Evolutionary conservation across 1,140 invertebrate genomes (phyloP).

Genomic region (Teleopsis dalmanni): DNA sequence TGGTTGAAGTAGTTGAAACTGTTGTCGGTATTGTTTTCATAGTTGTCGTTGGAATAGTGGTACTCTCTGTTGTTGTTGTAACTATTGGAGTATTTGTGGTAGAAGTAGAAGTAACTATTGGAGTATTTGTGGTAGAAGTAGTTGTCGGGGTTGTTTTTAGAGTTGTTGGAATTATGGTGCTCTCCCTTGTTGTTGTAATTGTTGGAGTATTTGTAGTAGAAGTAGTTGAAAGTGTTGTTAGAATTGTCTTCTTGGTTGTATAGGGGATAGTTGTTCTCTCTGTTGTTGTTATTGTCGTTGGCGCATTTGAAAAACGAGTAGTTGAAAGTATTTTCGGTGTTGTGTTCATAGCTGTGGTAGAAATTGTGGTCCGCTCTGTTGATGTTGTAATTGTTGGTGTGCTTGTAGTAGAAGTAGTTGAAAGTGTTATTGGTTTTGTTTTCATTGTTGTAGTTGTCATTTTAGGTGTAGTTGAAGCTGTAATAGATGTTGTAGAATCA

Average conservation of each 20-base stretch:
- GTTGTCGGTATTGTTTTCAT: background rate
- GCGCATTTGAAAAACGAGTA: background rate
- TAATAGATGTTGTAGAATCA: background rate
- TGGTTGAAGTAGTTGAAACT: background rate
- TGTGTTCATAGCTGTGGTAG: background rate
- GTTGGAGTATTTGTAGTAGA: background rate
- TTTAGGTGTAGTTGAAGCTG: background rate
- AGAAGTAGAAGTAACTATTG: background rate
- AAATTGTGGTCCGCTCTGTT: background rate
- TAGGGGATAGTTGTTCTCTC: background rate
- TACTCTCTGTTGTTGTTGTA: background rate
- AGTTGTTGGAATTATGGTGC: background rate
- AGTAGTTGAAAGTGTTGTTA: background rate
- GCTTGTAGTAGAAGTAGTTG: background rate
- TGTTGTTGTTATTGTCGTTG: background rate
- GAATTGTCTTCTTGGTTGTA: background rate
- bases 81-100: background rate
- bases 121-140: background rate
- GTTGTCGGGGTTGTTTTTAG: background rate
- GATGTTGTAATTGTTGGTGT: background rate
- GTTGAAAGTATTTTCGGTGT: background rate
- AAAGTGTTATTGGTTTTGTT: background rate
- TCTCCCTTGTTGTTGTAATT: background rate
- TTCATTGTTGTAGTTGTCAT: background rate
- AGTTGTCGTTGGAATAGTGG: background rate